Base-by-base conservation (phyloP, 2,888 invertebrate genomes). In the Eurois occulta region DNA sequence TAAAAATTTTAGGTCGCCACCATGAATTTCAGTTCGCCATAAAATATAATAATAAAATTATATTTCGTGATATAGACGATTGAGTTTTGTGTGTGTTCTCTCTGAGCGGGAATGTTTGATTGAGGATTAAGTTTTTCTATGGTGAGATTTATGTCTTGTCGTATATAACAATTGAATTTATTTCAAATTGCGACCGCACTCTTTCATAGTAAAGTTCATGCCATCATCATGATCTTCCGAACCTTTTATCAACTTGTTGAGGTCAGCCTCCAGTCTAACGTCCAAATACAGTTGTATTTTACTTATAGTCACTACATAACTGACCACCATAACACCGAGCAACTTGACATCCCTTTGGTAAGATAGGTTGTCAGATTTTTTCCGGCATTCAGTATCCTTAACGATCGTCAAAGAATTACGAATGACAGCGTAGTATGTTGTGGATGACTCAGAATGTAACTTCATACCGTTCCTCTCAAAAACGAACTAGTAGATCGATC, bases 1-100 rank as follows among this genome's bases (percentile, higher is more conserved):
- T 95, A 94, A 94, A 94, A 92, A 74, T 94, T 95, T 94, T 94
- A 94, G 93, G 91, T 75, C 76, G 77, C 71, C 82, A 86, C 83
- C 84, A 87, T 80, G 87, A 88, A 88, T 76, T 86, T 81, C 87
- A 84, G 72, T 83, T 86, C 48, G 75, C 80, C 83, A 78, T 87
- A 87, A 87, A 87, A 85, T 85, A 77, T 86, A 76, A 80, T 87
- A 87, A 79, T 85, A 86, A 87, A 87, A 86, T 86, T 85, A 83
- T 85, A 81, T 85, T 81, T 64, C 62, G 75, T 62, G 75, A 84
- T 76, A 77, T 69, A 71, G 78, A 71, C 79, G 79, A 83, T 87
- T 83, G 78, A 80, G 80, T 78, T 87, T 83, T 70, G 71, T 80
- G 72, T 58, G 43, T 60, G 62, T 77, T 74, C 43, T 71, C 55